A percentile compares a stretch with the other conserved stretches of the same genome.
Evolutionary conservation across 2,888 invertebrate genomes (phyloP).

Genomic region (Muscina levida): DNA sequence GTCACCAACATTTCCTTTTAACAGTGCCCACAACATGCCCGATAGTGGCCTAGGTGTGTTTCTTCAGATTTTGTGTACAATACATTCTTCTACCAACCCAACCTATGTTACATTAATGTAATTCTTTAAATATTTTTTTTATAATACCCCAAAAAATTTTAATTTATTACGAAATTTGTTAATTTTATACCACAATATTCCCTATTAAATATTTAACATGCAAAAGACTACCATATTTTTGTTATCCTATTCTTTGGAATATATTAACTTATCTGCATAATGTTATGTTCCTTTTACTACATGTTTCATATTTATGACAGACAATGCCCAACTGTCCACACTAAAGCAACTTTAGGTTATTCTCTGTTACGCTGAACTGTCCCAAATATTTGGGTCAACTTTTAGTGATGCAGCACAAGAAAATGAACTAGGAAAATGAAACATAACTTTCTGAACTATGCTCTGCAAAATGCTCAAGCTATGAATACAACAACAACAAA

Average conservation of each 20-base stretch:
- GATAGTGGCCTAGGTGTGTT: too few species aligned
- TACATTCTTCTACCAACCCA: too few species aligned
- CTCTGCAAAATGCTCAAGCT: not conserved
- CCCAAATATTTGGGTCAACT: not conserved
- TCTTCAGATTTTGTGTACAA: too few species aligned
- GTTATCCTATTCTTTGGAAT: not conserved
- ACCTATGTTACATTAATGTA: too few species aligned
- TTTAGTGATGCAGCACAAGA: not conserved
- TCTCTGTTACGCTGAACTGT: not conserved
- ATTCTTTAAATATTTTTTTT: too few species aligned
- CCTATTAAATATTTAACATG: too few species aligned
- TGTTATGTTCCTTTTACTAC: not conserved
- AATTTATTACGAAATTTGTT: too few species aligned
- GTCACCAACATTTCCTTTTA: too few species aligned
- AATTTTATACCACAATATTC: too few species aligned
- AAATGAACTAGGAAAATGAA: not conserved
- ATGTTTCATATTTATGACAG: not conserved
- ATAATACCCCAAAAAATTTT: too few species aligned
- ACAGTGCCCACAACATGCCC: too few species aligned
- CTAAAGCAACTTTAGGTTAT: not conserved
- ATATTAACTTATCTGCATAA: conserved; percentile 3
- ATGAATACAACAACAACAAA: not conserved
- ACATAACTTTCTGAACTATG: not conserved
- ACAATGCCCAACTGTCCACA: not conserved
- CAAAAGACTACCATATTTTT: not conserved